A percentile compares a stretch with the other conserved stretches of the same genome.
phyloP scores from a whole-genome alignment of 1,140 invertebrate species.

The Neomicropteryx cornuta region DNA sequence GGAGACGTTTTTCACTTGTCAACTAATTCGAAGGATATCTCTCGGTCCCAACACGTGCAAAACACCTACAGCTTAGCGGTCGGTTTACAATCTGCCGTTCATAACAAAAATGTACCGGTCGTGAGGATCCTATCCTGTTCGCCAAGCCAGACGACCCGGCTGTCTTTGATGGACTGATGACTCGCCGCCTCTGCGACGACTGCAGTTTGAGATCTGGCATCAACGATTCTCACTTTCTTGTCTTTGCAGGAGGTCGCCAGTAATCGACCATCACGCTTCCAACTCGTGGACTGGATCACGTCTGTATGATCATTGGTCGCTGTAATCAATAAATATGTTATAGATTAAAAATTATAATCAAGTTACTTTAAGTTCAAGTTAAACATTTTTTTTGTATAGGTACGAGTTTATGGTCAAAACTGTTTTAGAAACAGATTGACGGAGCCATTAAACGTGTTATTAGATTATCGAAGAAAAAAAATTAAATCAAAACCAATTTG shows the following conservation, averaged over 20 bases:
- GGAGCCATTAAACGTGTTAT: no score
- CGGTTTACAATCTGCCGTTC: no score
- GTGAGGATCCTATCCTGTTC: constrained; percentile 71
- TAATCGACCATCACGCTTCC: constrained; percentile 71
- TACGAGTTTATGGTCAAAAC: no score
- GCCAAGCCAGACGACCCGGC: constrained; percentile 79
- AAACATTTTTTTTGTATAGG: no score
- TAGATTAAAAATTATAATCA: constrained; percentile 6
- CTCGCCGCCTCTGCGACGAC: constrained; percentile 57
- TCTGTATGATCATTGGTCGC: constrained; percentile 69
- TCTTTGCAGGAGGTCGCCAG: constrained; percentile 69
- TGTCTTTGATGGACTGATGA: constrained; percentile 85
- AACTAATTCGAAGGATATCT: no score
- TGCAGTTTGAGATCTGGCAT: constrained; percentile 53
- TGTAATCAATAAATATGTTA: constrained; percentile 22
- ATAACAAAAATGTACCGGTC: constrained; percentile 47
- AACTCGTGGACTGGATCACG: constrained; percentile 73
- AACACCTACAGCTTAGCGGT: no score
- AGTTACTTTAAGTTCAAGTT: no score
- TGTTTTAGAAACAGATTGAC: no score
- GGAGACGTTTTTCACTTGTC: no score
- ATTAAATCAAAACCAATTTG: no score
- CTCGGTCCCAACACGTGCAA: no score
- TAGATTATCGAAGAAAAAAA: no score
- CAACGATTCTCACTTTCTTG: constrained; percentile 69